These are phyloP conservation scores for Vulpes vulpes DNA, from an alignment of 2,113 vertebrate genomes.

Conservation along the genomic window DNA sequence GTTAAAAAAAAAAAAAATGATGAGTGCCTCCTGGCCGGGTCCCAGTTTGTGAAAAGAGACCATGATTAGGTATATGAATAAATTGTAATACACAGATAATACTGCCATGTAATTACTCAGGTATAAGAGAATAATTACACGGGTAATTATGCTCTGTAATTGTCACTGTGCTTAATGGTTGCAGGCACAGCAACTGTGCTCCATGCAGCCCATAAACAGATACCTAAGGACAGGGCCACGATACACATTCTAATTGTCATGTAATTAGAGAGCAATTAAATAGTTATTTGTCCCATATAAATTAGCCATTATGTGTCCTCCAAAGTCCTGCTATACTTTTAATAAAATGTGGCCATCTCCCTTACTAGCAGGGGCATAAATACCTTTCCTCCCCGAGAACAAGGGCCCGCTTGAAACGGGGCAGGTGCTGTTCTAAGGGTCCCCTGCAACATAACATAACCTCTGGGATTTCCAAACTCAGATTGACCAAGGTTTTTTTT, in stretches of 20 bases:
- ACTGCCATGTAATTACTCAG: background rate
- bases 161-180: background rate
- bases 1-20: background rate
- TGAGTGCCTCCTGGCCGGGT: background rate
- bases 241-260: slow-evolving; percentile 66
- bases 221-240: background rate
- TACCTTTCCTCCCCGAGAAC: slow-evolving; percentile 59
- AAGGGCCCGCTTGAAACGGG: fast-evolving
- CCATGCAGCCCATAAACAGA: slow-evolving; percentile 49
- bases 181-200: background rate
- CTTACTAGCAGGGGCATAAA: slow-evolving; percentile 63
- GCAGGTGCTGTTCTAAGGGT: fast-evolving
- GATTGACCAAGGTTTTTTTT: background rate
- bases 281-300: slow-evolving; percentile 72
- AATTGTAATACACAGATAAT: slow-evolving; percentile 15
- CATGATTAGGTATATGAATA: slow-evolving; percentile 39
- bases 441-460: fast-evolving
- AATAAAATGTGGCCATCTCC: slow-evolving; percentile 38
- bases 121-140: slow-evolving; percentile 25
- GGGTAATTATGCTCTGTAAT: background rate
- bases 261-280: slow-evolving; percentile 70
- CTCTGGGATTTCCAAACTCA: background rate
- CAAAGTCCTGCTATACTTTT: slow-evolving; percentile 68
- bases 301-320: slow-evolving; percentile 68
- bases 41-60: background rate